phyloP scores from a whole-genome alignment of 2,113 vertebrate species.

The Etia nguti region DNA sequence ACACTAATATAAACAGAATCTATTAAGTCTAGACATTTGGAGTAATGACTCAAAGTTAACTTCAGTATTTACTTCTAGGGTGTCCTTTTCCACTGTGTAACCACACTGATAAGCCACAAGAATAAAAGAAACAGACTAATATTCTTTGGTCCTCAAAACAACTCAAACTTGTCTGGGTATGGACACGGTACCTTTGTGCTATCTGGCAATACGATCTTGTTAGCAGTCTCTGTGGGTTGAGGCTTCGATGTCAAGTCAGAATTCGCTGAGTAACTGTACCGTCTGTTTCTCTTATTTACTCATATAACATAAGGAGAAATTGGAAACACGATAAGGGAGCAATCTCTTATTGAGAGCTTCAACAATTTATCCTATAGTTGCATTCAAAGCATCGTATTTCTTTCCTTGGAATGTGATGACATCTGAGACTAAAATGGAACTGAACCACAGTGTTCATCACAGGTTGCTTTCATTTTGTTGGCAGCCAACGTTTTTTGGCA shows the following conservation, averaged over 20 bases:
- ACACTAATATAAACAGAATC: background rate
- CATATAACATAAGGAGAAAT: background rate
- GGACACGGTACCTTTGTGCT: accelerated
- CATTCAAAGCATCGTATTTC: background rate
- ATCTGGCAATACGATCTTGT: background rate
- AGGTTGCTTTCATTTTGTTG: background rate
- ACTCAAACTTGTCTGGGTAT: background rate
- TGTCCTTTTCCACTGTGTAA: background rate
- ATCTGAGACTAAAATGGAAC: background rate
- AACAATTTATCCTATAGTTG: background rate
- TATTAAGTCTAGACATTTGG: background rate
- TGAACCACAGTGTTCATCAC: background rate
- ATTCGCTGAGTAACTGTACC: accelerated
- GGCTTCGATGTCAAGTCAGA: background rate
- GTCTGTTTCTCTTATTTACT: background rate
- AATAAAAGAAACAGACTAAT: background rate
- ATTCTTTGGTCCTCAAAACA: background rate
- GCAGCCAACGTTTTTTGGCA: background rate
- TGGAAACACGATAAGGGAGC: background rate
- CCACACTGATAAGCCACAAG: background rate
- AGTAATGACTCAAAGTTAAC: constrained; percentile 6
- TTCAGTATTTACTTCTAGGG: background rate
- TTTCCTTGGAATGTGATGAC: background rate
- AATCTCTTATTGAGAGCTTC: background rate
- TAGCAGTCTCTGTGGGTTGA: background rate